Evolutionary conservation across 2,888 invertebrate species (phyloP), one percentile per base, ranked within the genome.

Genomic region (Kryphioiulus occultus): DNA sequence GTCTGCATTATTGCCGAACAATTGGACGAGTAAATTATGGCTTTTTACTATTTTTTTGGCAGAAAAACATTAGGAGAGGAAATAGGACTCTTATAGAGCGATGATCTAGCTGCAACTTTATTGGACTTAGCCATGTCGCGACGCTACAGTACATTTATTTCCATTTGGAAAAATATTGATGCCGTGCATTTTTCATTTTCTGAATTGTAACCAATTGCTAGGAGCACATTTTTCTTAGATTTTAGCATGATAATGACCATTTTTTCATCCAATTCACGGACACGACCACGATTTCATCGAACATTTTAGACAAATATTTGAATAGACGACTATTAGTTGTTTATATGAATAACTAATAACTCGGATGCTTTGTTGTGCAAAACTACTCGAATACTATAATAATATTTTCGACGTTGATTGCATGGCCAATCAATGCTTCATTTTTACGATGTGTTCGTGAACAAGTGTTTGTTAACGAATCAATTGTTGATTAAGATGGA

Each of bases 1-100:
- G 30, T 30, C 78, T 78, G 26, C 78, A 78, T 78, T 78, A 78
- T 78, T 78, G 22, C 78, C 78, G 78, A 78, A 78, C 78, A 78
- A 78, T 78, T 78, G 78, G 78, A 78, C 26, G 30, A 78, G 78
- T 78, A 78, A 78, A 78, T 78, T 78, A 78, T 78, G 78, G 78
- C 78, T 26, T 78, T 68, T 78, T 30, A 30, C 30, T 15, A 15
- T 30, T 78, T 78, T 78, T 78, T 30, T 15, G 15, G 30, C 30
- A 15, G 78, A 78, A 78, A 78, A 78, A 78, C 78, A 78, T 78
- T 78, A 22, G 30, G 78, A 30, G 78, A 78, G 26, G 78, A 78
- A 78, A 78, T 78, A 78, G 30, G 78, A 22, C 26, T 15, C 30
- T 78, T 78, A 30, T 30, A 78, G 78, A 26, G 78, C 78, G 78